A percentile compares a stretch with the other conserved stretches of the same genome.
Conservation (phyloP, 2,888 invertebrate genomes). For the Sinotaia quadrata region DNA sequence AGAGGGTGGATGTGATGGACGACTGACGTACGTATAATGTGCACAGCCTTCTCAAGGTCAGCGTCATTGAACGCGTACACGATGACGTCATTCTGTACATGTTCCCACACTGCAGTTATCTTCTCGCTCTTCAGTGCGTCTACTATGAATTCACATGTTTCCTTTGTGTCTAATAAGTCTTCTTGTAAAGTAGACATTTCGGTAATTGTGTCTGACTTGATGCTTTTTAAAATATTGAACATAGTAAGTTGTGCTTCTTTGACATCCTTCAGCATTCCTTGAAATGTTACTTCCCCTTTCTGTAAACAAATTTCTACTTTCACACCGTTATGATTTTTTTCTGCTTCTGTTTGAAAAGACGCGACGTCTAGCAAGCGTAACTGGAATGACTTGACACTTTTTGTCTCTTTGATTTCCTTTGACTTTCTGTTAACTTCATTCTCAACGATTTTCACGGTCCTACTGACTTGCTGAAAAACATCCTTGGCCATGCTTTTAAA, state of each 20-base stretch:
- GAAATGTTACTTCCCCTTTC: slow-evolving; percentile 17
- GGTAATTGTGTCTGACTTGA: not conserved
- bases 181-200: slow-evolving; percentile 8
- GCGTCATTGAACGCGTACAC: slow-evolving; percentile 10
- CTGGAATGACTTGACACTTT: slow-evolving; percentile 6
- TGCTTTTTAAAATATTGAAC: slow-evolving; percentile 3
- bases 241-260: slow-evolving; percentile 22
- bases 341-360: slow-evolving; percentile 13
- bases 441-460: not conserved
- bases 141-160: slow-evolving; percentile 15
- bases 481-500: slow-evolving; percentile 9
- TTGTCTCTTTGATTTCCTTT: slow-evolving; percentile 21
- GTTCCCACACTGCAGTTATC: slow-evolving; percentile 23
- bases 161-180: slow-evolving; percentile 9
- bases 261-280: slow-evolving; percentile 20
- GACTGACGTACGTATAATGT: slow-evolving; percentile 19
- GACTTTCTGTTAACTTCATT: slow-evolving; percentile 19
- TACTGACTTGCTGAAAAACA: slow-evolving; percentile 3
- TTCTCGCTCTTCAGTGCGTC: slow-evolving; percentile 13
- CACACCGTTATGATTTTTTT: slow-evolving; percentile 12
- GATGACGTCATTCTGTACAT: not conserved
- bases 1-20: slow-evolving; percentile 14
- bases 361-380: slow-evolving; percentile 19
- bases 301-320: slow-evolving; percentile 13
- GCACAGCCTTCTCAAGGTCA: not conserved